A percentile compares a stretch with the other conserved stretches of the same genome.
Conservation (phyloP, 2,797 vertebrate species). For the Chloroceryle amazona region DNA sequence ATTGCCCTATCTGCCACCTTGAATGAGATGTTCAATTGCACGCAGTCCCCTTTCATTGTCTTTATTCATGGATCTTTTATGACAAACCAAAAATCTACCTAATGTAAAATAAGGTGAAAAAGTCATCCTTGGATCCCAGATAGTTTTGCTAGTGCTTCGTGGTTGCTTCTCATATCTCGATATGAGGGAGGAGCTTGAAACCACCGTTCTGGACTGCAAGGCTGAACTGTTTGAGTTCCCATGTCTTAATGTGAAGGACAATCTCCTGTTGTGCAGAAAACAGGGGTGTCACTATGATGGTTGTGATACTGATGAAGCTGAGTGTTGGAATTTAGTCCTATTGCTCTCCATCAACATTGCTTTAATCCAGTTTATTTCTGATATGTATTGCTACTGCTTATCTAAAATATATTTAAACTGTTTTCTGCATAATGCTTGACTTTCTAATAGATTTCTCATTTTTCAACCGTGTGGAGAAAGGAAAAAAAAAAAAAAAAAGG, state of each 20-base stretch:
- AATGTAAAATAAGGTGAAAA: neutral
- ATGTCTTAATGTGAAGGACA: neutral
- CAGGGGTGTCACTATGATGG: rapidly evolving
- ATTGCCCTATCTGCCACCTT: neutral
- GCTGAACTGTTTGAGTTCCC: neutral
- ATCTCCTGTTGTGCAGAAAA: neutral
- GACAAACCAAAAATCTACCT: neutral
- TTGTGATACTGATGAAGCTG: neutral
- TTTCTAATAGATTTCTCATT: neutral
- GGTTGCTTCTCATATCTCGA: neutral
- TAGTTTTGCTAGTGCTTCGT: neutral
- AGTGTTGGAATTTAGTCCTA: neutral
- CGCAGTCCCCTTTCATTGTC: neutral
- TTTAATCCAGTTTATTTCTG: neutral
- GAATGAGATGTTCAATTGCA: neutral
- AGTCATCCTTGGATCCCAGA: neutral
- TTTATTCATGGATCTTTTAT: neutral
- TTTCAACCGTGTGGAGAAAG: neutral
- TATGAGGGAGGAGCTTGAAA: neutral
- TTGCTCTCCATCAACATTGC: neutral
- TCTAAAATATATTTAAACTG: neutral
- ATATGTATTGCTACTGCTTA: neutral
- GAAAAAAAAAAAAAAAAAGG: neutral
- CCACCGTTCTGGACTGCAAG: neutral
- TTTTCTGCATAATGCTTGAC: neutral